Evolutionary conservation across 2,888 invertebrate genomes (phyloP).

Genomic region (Sarcophaga rosellei): DNA sequence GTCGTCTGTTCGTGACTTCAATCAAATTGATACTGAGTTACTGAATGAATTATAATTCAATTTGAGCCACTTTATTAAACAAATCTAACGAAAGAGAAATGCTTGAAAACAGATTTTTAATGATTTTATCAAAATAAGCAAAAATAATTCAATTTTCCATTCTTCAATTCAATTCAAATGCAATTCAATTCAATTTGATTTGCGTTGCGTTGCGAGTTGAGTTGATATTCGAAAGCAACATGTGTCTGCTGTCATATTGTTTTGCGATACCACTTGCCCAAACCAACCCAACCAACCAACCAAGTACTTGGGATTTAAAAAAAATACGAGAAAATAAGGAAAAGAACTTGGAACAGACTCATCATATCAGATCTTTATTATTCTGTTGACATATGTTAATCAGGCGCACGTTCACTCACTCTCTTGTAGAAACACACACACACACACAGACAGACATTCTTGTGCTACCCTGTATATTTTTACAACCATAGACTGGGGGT

Average conservation of each 20-base stretch:
- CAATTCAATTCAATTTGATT: conserved; percentile 74
- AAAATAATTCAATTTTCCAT: conserved; percentile 43
- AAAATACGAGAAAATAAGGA: not conserved
- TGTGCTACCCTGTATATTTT: conserved; percentile 31
- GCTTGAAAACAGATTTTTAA: conserved; percentile 72
- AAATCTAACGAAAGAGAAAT: not conserved
- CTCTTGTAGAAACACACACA: not conserved
- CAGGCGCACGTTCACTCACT: conserved; percentile 77
- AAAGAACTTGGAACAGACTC: conserved; percentile 29
- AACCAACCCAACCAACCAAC: not conserved
- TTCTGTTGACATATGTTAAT: conserved; percentile 81
- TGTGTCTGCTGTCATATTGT: conserved; percentile 44
- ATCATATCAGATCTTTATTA: conserved; percentile 71
- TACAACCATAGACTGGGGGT: conserved; percentile 74
- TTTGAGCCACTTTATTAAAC: conserved; percentile 23
- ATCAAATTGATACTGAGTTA: conserved; percentile 20
- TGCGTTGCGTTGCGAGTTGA: not conserved
- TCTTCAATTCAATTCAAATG: too few species aligned
- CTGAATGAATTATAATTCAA: conserved; percentile 35
- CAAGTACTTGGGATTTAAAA: conserved; percentile 5
- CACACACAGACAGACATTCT: conserved; percentile 54
- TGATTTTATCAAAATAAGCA: conserved; percentile 75
- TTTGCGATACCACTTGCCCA: not conserved
- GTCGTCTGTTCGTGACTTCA: not conserved
- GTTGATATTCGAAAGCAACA: conserved; percentile 47